Percentiles rank a stretch among this genome's conserved stretches.
These are phyloP conservation scores for Sphyrna mokarran DNA, from an alignment of 2,113 vertebrate species.

Conservation along the genomic window DNA sequence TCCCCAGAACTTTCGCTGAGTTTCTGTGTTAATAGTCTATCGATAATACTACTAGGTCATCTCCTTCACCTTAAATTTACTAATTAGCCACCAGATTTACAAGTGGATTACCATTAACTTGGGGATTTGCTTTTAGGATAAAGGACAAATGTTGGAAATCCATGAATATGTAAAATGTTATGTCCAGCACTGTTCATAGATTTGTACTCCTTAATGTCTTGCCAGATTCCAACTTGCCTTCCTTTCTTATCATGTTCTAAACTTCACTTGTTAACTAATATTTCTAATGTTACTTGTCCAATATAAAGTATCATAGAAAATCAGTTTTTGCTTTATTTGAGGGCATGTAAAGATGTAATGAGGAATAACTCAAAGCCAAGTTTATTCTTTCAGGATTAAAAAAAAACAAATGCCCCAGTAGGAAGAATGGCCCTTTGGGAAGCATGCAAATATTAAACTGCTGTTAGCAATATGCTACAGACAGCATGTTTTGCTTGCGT, in stretches of 20 bases:
- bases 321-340: neutral
- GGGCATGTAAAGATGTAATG: neutral
- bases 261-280: neutral
- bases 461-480: neutral
- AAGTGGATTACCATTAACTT: neutral
- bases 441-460: neutral
- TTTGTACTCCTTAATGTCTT: neutral
- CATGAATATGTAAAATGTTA: neutral
- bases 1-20: too few species aligned
- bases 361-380: neutral
- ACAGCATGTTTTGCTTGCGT: neutral
- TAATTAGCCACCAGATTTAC: neutral
- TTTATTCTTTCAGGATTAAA: neutral
- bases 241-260: neutral
- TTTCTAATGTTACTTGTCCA: neutral
- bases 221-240: neutral
- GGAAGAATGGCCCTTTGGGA: neutral
- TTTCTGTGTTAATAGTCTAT: too few species aligned
- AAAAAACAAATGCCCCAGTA: neutral
- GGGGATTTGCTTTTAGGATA: neutral
- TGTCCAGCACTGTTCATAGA: neutral
- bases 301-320: neutral
- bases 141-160: neutral
- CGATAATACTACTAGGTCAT: too few species aligned
- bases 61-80: neutral